A percentile compares a stretch with the other conserved stretches of the same genome.
These are phyloP conservation scores for Eristalinus sepulchralis DNA, from an alignment of 2,888 invertebrate genomes.

Conservation along the genomic window DNA sequence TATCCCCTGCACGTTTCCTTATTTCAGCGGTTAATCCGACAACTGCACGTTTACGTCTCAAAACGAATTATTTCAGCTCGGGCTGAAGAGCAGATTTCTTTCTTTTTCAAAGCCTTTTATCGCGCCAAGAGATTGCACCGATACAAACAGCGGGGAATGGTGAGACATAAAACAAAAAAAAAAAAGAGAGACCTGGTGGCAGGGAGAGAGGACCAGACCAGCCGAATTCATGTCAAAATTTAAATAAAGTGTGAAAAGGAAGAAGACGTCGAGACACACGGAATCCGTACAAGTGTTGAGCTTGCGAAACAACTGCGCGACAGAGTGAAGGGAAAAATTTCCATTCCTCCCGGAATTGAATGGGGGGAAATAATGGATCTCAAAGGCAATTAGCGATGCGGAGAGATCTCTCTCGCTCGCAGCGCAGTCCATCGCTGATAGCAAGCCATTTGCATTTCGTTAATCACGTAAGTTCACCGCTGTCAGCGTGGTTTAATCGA, in stretches of 20 bases:
- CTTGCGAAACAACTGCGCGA: conserved; percentile 44
- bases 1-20: background rate
- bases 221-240: conserved; percentile 66
- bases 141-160: conserved; percentile 25
- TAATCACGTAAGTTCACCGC: conserved; percentile 60
- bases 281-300: conserved; percentile 55
- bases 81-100: conserved; percentile 37
- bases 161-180: background rate
- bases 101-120: conserved; percentile 56
- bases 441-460: conserved; percentile 61
- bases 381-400: conserved; percentile 50
- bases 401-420: background rate
- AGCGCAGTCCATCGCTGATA: conserved; percentile 56
- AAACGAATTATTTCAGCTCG: conserved; percentile 47
- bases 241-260: conserved; percentile 69
- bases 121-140: conserved; percentile 28
- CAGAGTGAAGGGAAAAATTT: conserved; percentile 9
- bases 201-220: conserved; percentile 10
- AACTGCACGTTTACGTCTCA: conserved; percentile 22
- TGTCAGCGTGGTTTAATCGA: conserved; percentile 65
- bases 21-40: conserved; percentile 6
- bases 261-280: conserved; percentile 56
- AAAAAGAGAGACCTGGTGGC: background rate
- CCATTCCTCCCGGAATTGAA: conserved; percentile 6
- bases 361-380: conserved; percentile 39